phyloP scores from a whole-genome alignment of 2,797 vertebrate species.

The Gymnothorax javanicus region DNA sequence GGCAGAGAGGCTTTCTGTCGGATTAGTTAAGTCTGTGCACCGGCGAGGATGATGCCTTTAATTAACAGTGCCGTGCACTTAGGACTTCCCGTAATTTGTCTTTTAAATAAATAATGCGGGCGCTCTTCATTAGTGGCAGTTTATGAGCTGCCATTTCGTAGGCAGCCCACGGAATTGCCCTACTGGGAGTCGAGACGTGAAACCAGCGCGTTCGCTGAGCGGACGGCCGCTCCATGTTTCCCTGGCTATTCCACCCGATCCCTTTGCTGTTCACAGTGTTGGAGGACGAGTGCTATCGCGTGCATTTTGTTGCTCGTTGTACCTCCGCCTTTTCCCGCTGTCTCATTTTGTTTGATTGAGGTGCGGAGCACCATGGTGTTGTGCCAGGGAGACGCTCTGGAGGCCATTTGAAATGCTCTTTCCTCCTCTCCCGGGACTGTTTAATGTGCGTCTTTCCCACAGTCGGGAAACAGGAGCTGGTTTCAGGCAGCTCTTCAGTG shows the following conservation, averaged over 20 bases:
- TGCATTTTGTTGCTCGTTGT: not conserved
- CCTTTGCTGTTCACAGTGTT: not conserved
- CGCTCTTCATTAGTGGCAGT: not conserved
- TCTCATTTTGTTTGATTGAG: not conserved
- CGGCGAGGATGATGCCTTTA: conserved; percentile 21
- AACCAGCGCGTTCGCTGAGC: not conserved
- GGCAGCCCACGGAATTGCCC: conserved; percentile 4
- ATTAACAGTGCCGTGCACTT: conserved; percentile 24
- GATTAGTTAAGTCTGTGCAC: conserved; percentile 20
- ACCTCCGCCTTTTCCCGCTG: not conserved
- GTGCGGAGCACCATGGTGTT: not conserved
- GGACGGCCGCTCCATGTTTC: not conserved
- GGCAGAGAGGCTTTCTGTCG: conserved; percentile 27
- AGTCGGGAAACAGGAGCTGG: not conserved
- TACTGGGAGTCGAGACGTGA: not conserved
- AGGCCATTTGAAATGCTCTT: not conserved
- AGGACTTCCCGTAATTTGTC: conserved; percentile 22
- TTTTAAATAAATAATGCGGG: conserved; percentile 33
- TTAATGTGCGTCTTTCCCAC: not conserved
- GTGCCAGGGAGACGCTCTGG: not conserved
- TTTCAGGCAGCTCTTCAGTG: not conserved
- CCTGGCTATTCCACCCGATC: not conserved
- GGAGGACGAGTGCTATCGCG: not conserved
- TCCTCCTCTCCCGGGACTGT: not conserved
- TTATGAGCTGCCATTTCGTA: conserved; percentile 6